Conservation (phyloP, 1,140 invertebrate genomes). For the Ooceraea biroi region DNA sequence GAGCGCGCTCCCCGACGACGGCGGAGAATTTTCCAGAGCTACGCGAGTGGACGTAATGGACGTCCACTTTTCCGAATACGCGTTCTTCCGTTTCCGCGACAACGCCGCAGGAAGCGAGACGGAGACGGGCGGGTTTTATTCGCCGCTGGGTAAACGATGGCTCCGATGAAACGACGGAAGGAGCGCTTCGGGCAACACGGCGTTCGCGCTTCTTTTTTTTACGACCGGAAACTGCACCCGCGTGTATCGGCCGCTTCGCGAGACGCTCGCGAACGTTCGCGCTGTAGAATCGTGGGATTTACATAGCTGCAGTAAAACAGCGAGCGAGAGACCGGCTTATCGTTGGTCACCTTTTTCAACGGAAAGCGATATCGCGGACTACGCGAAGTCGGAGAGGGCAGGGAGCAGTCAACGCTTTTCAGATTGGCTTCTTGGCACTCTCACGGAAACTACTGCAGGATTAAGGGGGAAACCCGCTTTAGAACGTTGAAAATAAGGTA, state of each 20-base stretch:
- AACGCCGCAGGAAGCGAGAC: conserved; percentile 49
- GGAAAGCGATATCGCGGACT: neutral
- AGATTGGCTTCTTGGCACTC: neutral
- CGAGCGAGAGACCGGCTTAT: neutral
- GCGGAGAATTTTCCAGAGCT: conserved; percentile 38
- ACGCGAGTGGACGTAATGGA: conserved; percentile 47
- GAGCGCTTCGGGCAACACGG: conserved; percentile 28
- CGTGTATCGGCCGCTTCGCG: neutral
- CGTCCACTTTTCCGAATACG: conserved; percentile 64
- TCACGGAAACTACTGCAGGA: neutral
- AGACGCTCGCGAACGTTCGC: neutral
- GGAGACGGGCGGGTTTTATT: conserved; percentile 58
- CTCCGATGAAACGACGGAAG: conserved; percentile 41
- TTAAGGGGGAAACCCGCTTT: neutral
- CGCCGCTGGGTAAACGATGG: conserved; percentile 49
- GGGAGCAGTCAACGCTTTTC: neutral
- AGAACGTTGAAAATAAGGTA: too few species aligned
- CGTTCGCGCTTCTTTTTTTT: conserved; percentile 16
- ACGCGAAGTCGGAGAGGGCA: neutral
- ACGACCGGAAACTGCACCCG: conserved; percentile 3
- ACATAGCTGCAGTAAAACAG: neutral
- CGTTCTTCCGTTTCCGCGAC: conserved; percentile 68
- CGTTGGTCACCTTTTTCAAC: neutral
- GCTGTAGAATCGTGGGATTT: neutral
- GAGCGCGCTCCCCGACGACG: neutral